Base-by-base conservation (phyloP, 2,888 invertebrate species). In the Drosophila subquinaria region DNA sequence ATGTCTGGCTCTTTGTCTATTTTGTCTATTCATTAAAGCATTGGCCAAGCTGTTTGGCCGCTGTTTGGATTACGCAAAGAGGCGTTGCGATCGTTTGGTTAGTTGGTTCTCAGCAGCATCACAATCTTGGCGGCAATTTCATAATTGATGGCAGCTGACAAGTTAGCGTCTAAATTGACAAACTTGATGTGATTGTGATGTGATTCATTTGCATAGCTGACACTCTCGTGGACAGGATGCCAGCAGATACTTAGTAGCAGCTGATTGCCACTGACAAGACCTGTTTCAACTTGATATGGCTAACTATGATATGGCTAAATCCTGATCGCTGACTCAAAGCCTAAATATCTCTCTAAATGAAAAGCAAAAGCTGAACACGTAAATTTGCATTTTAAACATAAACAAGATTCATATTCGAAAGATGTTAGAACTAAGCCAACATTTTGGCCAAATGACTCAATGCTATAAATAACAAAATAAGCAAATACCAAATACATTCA, bases 111-210 rank as follows among this genome's bases (percentile, higher is more conserved):
- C 51, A 52, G 52, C 48, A 61, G 52, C 48, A 61, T 63, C 51
- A 52, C 60, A 55, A 52, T 66, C 57, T 43, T 43, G 52, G 55
- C 56, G 71, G 76, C 78, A 81, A 88, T 86, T 88, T 86, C 84
- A 89, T 86, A 89, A 89, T 83, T 89, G 81, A 86, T 79, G 83
- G 76, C 81, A 84, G 59, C 81, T 88, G 89, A 80, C 89, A 85
- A 72, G 76, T 80, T 73, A 80, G 73, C 66, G 62, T 73, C 76
- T 62, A 82, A 81, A 74, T 70, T 81, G 83, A 76, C 79, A 82
- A 73, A 73, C 70, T 73, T 53, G 70, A 69, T 48, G 75, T 40
- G 42, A 56, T 15, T 42, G 45, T 65, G 60, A 70, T 42, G 45
- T 65, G 60, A 70, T 70, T 67, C 51, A 77, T 78, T 79, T 63